phyloP scores from a whole-genome alignment of 2,797 vertebrate genomes.

The Tokudaia tokunoshimensis region DNA sequence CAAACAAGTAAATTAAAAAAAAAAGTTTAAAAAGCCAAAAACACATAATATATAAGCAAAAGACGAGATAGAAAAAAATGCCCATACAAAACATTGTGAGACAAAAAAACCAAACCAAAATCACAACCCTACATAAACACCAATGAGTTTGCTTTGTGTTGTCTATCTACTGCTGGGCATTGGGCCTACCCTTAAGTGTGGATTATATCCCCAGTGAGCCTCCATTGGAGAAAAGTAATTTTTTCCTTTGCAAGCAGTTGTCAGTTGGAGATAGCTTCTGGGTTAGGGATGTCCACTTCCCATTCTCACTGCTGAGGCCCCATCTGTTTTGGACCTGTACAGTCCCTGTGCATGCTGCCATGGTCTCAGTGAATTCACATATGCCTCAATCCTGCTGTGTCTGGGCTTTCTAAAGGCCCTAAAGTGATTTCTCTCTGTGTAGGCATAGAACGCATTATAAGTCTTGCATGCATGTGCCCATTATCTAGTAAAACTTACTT shows the following conservation, averaged over 20 bases:
- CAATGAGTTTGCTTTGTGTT: background rate
- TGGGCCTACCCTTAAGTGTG: background rate
- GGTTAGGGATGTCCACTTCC: background rate
- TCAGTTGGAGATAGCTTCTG: background rate
- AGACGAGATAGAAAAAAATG: background rate
- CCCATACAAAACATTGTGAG: background rate
- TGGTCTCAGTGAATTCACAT: background rate
- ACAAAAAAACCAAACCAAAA: background rate
- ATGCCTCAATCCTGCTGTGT: background rate
- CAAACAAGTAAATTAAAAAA: background rate
- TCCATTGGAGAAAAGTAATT: background rate
- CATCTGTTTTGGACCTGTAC: background rate
- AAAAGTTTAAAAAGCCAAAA: background rate
- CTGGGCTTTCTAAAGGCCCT: background rate
- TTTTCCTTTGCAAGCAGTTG: background rate
- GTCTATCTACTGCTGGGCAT: background rate
- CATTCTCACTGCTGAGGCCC: background rate
- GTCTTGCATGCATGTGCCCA: too few species aligned
- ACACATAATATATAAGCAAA: background rate
- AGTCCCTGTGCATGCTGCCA: background rate
- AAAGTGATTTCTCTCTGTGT: background rate
- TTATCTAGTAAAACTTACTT: background rate
- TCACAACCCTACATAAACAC: background rate
- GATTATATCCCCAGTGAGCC: background rate
- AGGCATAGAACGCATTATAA: background rate